phyloP scores from a whole-genome alignment of 2,113 vertebrate genomes.

The Osmerus mordax region DNA sequence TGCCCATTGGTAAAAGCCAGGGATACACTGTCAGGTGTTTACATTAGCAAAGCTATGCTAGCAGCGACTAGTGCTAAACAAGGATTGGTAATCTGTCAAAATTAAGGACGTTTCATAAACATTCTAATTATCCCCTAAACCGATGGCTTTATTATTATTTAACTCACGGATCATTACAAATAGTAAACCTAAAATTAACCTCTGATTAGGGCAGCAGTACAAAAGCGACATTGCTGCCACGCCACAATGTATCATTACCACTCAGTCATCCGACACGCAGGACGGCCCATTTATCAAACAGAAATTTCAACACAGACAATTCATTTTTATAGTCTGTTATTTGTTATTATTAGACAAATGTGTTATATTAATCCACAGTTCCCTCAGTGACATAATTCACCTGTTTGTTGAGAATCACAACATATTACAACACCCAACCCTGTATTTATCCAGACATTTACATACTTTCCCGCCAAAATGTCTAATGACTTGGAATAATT shows the following conservation, averaged over 20 bases:
- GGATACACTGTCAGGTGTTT: slow-evolving; percentile 58
- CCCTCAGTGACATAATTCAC: not conserved
- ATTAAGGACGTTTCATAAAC: slow-evolving; percentile 64
- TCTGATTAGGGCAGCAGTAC: slow-evolving; percentile 61
- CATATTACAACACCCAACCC: too few relatives aligned
- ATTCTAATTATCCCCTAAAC: slow-evolving; percentile 58
- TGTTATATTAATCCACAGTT: not conserved
- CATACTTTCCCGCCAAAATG: too few relatives aligned
- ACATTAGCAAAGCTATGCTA: slow-evolving; percentile 53
- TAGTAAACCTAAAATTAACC: slow-evolving; percentile 70
- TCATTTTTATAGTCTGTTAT: not conserved
- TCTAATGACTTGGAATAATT: too few relatives aligned
- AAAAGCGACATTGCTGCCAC: slow-evolving; percentile 45
- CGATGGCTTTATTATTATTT: slow-evolving; percentile 67
- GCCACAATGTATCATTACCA: slow-evolving; percentile 50
- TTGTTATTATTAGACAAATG: slow-evolving; percentile 16
- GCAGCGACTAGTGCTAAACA: slow-evolving; percentile 42
- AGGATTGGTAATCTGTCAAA: slow-evolving; percentile 62
- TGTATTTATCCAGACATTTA: too few relatives aligned
- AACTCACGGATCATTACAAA: slow-evolving; percentile 62
- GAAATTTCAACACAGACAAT: slow-evolving; percentile 5
- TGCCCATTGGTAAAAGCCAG: slow-evolving; percentile 68
- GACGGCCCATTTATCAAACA: slow-evolving; percentile 41
- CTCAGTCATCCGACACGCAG: slow-evolving; percentile 31
- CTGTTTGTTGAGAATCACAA: too few relatives aligned